A percentile compares a stretch with the other conserved stretches of the same genome.
These are phyloP conservation scores for Dolichopus griseipennis DNA, from an alignment of 2,888 invertebrate species.

Conservation along the genomic window DNA sequence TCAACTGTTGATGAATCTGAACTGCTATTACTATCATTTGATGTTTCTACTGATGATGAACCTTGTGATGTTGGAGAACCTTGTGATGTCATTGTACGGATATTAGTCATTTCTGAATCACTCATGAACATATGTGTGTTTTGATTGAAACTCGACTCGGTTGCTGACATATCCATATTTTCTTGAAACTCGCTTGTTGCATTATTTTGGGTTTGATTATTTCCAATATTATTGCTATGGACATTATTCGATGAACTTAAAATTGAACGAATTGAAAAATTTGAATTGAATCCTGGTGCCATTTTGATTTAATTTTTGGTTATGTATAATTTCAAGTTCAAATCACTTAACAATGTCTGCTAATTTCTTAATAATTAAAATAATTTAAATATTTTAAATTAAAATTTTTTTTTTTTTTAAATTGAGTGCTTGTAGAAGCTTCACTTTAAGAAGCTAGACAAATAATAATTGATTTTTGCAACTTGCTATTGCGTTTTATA, in stretches of 20 bases:
- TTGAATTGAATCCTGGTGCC: slow-evolving; percentile 29
- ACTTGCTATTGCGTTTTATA: background rate
- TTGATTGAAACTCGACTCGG: background rate
- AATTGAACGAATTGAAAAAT: slow-evolving; percentile 32
- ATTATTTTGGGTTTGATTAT: background rate
- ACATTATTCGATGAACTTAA: slow-evolving; percentile 16
- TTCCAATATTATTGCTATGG: background rate
- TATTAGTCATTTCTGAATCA: background rate
- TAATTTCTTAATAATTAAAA: no score
- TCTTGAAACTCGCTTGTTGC: background rate
- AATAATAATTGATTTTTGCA: background rate
- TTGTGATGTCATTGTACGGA: background rate
- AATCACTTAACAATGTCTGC: background rate
- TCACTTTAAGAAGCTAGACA: background rate
- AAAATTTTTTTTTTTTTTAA: background rate
- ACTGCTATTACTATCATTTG: background rate
- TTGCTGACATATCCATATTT: background rate
- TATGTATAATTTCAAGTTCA: background rate
- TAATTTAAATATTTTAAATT: background rate
- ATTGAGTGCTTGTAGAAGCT: background rate
- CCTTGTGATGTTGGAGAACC: background rate
- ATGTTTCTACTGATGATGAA: slow-evolving; percentile 10
- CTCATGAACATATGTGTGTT: no score
- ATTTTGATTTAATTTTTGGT: slow-evolving; percentile 31
- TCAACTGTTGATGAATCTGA: slow-evolving; percentile 2